phyloP scores from a whole-genome alignment of 2,797 vertebrate species.

The Alca torda region DNA sequence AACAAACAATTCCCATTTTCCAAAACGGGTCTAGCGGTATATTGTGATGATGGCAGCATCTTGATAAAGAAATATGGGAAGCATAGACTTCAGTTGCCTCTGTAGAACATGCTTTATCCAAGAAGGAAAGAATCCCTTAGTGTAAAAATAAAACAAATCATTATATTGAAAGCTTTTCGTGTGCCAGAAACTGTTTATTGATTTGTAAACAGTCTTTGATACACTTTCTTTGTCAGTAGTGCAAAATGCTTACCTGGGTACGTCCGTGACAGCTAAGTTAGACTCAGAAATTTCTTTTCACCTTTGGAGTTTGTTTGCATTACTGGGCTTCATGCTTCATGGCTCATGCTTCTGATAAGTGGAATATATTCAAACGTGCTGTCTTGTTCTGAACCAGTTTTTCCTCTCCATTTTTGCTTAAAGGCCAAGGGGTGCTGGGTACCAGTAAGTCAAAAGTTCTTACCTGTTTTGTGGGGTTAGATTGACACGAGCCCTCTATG shows the following conservation, averaged over 20 bases:
- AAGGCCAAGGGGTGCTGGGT: background rate
- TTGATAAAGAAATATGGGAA: background rate
- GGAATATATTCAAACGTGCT: background rate
- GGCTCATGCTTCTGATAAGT: background rate
- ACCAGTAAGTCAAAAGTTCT: background rate
- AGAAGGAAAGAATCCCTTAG: background rate
- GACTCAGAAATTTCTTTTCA: background rate
- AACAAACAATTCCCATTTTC: constrained; percentile 22
- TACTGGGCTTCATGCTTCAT: background rate
- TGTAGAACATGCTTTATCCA: background rate
- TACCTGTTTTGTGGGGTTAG: background rate
- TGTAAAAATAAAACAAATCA: background rate
- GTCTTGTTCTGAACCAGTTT: background rate
- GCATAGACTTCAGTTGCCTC: background rate
- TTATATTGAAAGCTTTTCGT: background rate
- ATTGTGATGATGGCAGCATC: background rate
- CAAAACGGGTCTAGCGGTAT: background rate
- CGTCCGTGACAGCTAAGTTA: background rate
- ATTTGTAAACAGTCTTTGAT: background rate
- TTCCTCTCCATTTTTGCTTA: background rate
- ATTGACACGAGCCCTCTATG: background rate
- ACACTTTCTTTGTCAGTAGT: background rate
- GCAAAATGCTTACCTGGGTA: background rate
- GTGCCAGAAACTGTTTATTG: background rate
- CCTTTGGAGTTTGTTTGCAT: background rate